Conservation (phyloP, 2,113 vertebrate species). For the Tenrec ecaudatus region DNA sequence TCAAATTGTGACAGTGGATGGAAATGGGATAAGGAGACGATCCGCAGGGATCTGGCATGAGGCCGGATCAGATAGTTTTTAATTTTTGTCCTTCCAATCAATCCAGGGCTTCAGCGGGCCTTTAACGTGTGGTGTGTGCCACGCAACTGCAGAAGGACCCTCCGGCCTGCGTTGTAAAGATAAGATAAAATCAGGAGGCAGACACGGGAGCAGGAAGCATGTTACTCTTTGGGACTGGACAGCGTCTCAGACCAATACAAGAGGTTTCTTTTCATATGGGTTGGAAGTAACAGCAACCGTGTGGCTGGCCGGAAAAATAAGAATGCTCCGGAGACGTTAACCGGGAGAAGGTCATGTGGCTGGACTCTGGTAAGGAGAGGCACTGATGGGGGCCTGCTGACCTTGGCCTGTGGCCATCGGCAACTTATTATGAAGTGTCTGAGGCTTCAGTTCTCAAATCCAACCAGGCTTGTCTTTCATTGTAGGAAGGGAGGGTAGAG, state of each 20-base stretch:
- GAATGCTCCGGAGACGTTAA: slow-evolving; percentile 36
- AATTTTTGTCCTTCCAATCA: slow-evolving; percentile 77
- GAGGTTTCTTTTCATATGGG: slow-evolving; percentile 65
- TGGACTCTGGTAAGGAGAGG: slow-evolving; percentile 29
- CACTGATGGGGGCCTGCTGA: slow-evolving; percentile 9
- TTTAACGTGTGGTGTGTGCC: slow-evolving; percentile 67
- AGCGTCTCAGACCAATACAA: slow-evolving; percentile 50
- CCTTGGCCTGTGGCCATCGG: slow-evolving; percentile 67
- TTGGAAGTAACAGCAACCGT: background rate
- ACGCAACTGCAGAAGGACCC: slow-evolving; percentile 46
- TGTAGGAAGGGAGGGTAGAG: slow-evolving; percentile 60
- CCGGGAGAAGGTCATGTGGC: background rate
- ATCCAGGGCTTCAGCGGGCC: slow-evolving; percentile 70
- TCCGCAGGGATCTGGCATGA: slow-evolving; percentile 75
- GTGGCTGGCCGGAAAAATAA: background rate
- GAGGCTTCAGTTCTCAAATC: slow-evolving; percentile 71
- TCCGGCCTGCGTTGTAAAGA: slow-evolving; percentile 72
- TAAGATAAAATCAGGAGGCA: slow-evolving; percentile 60
- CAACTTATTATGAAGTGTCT: slow-evolving; percentile 62
- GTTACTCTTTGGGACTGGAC: slow-evolving; percentile 60
- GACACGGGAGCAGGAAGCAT: slow-evolving; percentile 7
- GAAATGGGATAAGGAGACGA: slow-evolving; percentile 86
- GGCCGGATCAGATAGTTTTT: slow-evolving; percentile 83
- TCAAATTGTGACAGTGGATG: slow-evolving; percentile 85
- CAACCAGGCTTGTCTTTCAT: slow-evolving; percentile 71